These are phyloP conservation scores for Oncorhynchus clarkii DNA, from an alignment of 2,113 vertebrate species.

Conservation along the genomic window DNA sequence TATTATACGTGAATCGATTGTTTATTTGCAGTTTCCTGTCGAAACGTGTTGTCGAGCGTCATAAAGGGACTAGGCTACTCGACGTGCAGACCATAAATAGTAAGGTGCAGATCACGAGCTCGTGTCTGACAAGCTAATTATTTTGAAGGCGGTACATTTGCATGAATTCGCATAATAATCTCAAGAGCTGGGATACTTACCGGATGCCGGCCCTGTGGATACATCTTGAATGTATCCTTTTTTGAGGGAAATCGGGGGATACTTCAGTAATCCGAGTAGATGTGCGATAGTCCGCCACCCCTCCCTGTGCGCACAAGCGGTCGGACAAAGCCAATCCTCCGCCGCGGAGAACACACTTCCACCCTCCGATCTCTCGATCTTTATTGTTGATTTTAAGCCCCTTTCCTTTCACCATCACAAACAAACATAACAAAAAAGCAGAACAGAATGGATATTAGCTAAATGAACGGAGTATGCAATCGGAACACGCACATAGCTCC, in stretches of 20 bases:
- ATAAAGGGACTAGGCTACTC: not conserved
- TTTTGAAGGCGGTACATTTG: slow-evolving; percentile 39
- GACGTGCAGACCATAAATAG: slow-evolving; percentile 47
- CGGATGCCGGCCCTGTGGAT: slow-evolving; percentile 95
- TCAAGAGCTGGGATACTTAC: slow-evolving; percentile 73
- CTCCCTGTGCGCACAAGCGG: slow-evolving; percentile 60
- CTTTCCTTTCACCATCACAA: slow-evolving; percentile 41
- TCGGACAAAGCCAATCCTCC: slow-evolving; percentile 65
- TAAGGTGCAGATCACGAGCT: slow-evolving; percentile 57
- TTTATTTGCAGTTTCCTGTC: not conserved
- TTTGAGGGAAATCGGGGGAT: slow-evolving; percentile 44
- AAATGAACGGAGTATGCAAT: not conserved
- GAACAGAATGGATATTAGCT: slow-evolving; percentile 23
- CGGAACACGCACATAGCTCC: not conserved
- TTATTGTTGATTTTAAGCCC: slow-evolving; percentile 11
- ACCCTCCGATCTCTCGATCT: slow-evolving; percentile 49
- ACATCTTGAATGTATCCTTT: slow-evolving; percentile 78
- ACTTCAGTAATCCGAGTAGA: slow-evolving; percentile 62
- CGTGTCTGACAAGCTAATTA: slow-evolving; percentile 47
- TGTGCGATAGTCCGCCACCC: slow-evolving; percentile 68
- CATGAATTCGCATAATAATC: slow-evolving; percentile 51
- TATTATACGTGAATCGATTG: not conserved
- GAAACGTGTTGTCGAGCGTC: not conserved
- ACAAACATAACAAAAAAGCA: slow-evolving; percentile 16
- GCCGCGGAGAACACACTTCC: slow-evolving; percentile 45